Evolutionary conservation across 2,888 invertebrate species (phyloP), one percentile per base, ranked within the genome.

Genomic region (Drosophila engyochracea): DNA sequence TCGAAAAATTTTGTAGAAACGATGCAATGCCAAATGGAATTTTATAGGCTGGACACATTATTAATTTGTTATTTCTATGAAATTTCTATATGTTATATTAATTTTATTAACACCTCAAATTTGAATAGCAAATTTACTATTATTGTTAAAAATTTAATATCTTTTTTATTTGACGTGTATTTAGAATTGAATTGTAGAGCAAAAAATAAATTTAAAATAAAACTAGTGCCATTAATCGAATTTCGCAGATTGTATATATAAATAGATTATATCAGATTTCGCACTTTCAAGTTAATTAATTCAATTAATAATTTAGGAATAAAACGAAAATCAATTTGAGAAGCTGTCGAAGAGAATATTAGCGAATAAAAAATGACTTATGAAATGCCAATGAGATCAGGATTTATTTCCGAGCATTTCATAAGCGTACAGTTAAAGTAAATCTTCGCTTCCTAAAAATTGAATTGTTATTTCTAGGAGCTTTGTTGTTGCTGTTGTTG

Each of bases 401-500:
- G 47, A 25, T 16, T 25, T 16, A 16, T 25, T 47, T 47, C 12
- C 22, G 3, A 22, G 22, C 5, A 4, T 12, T n/a, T 4, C n/a
- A n/a, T n/a, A 12, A n/a, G n/a, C n/a, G n/a, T 2, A 10, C 39
- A 41, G 41, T 41, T 7, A 1, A 47, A 47, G 47, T 22, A 44
- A 14, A 22, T 22, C 22, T 22, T 22, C 14, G 22, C 22, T 44
- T 22, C 14, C 6, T 44, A 1, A 44, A 44, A 22, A 22, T 14
- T 3, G 14, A 47, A 22, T 47, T 16, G 22, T 47, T 25, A 16
- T 22, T 16, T 47, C 14, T 16, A 47, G 14, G 14, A 35, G 14
- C 35, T 0, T 25, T 47, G 14, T 22, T 31, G 19, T 22, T 35
- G 25, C 28, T 44, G 22, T 22, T 41, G 57, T 75, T 59, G 61